Evolutionary conservation across 1,140 invertebrate genomes (phyloP).

Genomic region (Diplogasteroides magnus): DNA sequence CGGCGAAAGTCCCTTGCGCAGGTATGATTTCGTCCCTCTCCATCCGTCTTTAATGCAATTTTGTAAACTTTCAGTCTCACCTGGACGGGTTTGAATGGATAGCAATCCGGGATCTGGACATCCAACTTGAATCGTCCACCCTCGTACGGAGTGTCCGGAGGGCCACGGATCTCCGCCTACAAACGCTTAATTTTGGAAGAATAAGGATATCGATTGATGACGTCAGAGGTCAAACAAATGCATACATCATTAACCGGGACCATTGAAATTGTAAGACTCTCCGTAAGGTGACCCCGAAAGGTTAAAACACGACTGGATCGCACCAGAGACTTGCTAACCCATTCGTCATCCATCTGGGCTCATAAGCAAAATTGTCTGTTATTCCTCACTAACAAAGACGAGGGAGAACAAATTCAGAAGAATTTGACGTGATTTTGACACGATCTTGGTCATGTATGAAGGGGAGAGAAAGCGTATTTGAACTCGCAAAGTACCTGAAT

Average conservation of each 20-base stretch:
- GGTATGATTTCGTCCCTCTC: too few species aligned
- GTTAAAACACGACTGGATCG: too few species aligned
- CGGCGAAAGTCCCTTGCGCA: too few species aligned
- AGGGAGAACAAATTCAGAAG: background rate
- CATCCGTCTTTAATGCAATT: too few species aligned
- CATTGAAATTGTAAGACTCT: too few species aligned
- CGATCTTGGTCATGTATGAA: too few species aligned
- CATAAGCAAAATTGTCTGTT: background rate
- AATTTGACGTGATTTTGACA: constrained; percentile 16
- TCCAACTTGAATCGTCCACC: constrained; percentile 85
- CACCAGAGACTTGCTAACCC: too few species aligned
- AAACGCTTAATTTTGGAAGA: too few species aligned
- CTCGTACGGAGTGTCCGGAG: constrained; percentile 66
- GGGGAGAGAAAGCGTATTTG: too few species aligned
- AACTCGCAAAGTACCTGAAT: too few species aligned
- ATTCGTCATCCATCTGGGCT: background rate
- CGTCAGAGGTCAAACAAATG: background rate
- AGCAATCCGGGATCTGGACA: constrained; percentile 95
- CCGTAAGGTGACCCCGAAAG: too few species aligned
- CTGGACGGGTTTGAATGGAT: constrained; percentile 98
- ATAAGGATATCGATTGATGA: constrained; percentile 1
- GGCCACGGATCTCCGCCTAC: constrained; percentile 12
- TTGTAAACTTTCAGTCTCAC: constrained; percentile 59
- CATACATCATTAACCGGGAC: background rate
- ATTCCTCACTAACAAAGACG: too few species aligned